Evolutionary conservation across 2,113 vertebrate species (phyloP), one percentile per base, ranked within the genome.

Genomic region (Lontra canadensis): DNA sequence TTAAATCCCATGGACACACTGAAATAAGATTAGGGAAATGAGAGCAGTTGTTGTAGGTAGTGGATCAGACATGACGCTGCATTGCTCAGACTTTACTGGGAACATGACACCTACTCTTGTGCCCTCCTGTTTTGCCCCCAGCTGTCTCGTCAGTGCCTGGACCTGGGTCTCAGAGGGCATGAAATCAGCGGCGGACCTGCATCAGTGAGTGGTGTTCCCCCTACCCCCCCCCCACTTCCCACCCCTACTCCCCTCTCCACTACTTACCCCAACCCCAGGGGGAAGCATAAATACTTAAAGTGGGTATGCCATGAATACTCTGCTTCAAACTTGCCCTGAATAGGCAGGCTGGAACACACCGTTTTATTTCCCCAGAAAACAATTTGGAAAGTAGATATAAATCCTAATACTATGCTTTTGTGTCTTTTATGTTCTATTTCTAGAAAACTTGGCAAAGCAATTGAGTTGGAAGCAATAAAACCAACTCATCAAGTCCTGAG

Each of bases 151-250:
- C 98, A 98, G 97, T 18, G 98, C 98, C 57, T 99, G 99, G 98
- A 98, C 98, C 95, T 99, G 99, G 96, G 98, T 99, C 97, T 99
- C 99, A 4, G 98, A 99, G 93, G 99, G 99, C 98, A 98, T 99
- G 99, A 99, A 98, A 96, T 99, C 99, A 10, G 98, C 99, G 61
- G 99, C 99, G 18, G 99, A 99, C 78, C 99, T 99, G 69, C 99
- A 99, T 98, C 99, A 98, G 99, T 99, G 99, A 98, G 98, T 98
- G 71, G 1, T 84, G 61, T 39, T 7, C 11, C 21, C 78, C n/a
- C n/a, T 57, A 63, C 85, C 78, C 85, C 23, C 29, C 42, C 42
- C 42, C 42, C 14, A 25, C 21, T 21, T 15, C 61, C 9, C 1
- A 21, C 12, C 36, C 12, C 26, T 12, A 12, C 61, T 57, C 6